phyloP scores from a whole-genome alignment of 2,113 vertebrate genomes.

The Lipotes vexillifer region DNA sequence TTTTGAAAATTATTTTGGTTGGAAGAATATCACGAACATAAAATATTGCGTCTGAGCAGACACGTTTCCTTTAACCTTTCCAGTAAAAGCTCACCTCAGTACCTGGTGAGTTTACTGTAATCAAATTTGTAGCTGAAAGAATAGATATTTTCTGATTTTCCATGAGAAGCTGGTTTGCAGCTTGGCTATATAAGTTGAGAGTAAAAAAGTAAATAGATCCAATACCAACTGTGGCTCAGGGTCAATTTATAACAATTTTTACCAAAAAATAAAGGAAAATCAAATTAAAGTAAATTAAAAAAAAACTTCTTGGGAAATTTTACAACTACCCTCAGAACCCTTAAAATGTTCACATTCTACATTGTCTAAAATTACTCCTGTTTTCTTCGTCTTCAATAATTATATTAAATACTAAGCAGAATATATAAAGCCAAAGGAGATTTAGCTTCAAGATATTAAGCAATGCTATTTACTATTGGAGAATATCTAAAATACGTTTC shows the following conservation, averaged over 20 bases:
- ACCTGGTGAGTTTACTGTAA: not conserved
- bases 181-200: not conserved
- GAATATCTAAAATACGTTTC: not conserved
- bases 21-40: not conserved
- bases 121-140: not conserved
- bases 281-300: not conserved
- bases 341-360: not conserved
- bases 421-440: not conserved
- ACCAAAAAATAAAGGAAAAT: not conserved
- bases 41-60: not conserved
- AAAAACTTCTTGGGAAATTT: not conserved
- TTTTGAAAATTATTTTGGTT: slow-evolving; percentile 18
- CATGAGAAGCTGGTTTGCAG: not conserved
- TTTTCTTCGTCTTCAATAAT: not conserved
- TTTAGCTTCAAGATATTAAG: not conserved
- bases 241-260: not conserved
- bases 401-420: not conserved
- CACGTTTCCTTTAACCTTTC: not conserved
- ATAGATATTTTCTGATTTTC: not conserved
- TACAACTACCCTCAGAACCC: not conserved
- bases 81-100: not conserved
- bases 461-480: not conserved
- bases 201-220: not conserved
- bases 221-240: not conserved
- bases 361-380: not conserved